phyloP scores from a whole-genome alignment of 1,140 invertebrate species.

The Trachelipus rathkii region DNA sequence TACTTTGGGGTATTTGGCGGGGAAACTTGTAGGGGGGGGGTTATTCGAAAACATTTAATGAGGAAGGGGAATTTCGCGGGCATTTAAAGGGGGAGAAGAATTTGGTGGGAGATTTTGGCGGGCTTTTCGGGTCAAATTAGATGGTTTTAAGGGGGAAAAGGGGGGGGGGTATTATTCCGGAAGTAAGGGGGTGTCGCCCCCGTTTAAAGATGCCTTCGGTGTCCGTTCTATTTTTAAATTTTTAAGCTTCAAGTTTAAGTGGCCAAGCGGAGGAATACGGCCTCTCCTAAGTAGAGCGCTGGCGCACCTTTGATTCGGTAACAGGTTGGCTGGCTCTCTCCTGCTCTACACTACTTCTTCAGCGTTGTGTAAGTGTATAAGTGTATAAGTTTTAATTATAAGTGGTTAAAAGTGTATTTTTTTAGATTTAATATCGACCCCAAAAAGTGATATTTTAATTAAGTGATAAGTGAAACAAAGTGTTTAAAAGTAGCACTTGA shows the following conservation, averaged over 20 bases:
- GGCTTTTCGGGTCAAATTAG: too few species aligned
- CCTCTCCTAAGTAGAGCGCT: constrained; percentile 32
- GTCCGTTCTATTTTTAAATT: neutral
- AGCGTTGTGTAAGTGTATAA: constrained; percentile 27
- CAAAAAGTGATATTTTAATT: neutral
- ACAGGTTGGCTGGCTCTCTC: constrained; percentile 44
- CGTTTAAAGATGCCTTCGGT: neutral
- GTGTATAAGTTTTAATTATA: too few species aligned
- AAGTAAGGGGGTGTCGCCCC: neutral
- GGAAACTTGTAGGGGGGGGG: too few species aligned
- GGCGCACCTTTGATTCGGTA: constrained; percentile 28
- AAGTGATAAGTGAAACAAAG: constrained; percentile 6
- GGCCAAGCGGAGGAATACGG: constrained; percentile 11
- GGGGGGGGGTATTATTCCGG: neutral
- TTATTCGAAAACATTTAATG: too few species aligned
- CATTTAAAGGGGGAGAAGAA: too few species aligned
- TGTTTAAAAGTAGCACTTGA: constrained; percentile 1
- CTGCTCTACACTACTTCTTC: constrained; percentile 35
- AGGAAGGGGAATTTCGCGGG: too few species aligned
- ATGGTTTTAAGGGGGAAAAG: neutral
- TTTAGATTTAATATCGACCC: constrained; percentile 4
- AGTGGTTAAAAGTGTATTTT: neutral
- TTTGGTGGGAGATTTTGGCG: too few species aligned
- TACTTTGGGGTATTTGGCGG: too few species aligned
- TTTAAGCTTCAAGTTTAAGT: neutral